Evolutionary conservation across 2,888 invertebrate species (phyloP).

Genomic region (Latrodectus elegans): DNA sequence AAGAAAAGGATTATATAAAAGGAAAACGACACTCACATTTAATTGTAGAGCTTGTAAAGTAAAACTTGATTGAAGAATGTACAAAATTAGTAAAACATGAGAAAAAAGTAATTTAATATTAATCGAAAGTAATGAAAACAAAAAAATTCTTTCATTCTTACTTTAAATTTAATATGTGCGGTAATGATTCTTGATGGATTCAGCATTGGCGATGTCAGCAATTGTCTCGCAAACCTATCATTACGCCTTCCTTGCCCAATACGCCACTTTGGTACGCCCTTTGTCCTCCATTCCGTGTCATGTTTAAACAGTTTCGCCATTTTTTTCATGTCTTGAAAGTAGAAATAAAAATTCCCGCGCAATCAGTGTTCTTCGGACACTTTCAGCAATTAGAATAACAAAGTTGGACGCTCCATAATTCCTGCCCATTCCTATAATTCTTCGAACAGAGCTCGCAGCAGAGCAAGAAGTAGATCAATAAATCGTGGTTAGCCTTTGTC

Average conservation of each 20-base stretch:
- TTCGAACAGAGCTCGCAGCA: not conserved
- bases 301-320: slow-evolving; percentile 13
- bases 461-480: not conserved
- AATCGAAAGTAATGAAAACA: too few species aligned
- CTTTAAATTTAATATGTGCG: too few species aligned
- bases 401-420: not conserved
- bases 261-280: slow-evolving; percentile 22
- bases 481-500: not conserved
- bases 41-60: too few species aligned
- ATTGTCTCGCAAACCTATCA: slow-evolving; percentile 8
- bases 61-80: too few species aligned
- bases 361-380: not conserved
- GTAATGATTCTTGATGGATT: too few species aligned
- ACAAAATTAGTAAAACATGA: too few species aligned
- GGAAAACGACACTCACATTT: too few species aligned
- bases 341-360: too few species aligned
- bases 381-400: not conserved
- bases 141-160: too few species aligned
- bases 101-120: too few species aligned
- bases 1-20: too few species aligned
- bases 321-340: not conserved
- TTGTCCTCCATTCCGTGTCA: slow-evolving; percentile 33
- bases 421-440: not conserved
- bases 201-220: not conserved
- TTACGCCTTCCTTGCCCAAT: slow-evolving; percentile 7